A percentile compares a stretch with the other conserved stretches of the same genome.
These are phyloP conservation scores for Daphoenositta chrysoptera DNA, from an alignment of 2,113 vertebrate species.

Conservation along the genomic window DNA sequence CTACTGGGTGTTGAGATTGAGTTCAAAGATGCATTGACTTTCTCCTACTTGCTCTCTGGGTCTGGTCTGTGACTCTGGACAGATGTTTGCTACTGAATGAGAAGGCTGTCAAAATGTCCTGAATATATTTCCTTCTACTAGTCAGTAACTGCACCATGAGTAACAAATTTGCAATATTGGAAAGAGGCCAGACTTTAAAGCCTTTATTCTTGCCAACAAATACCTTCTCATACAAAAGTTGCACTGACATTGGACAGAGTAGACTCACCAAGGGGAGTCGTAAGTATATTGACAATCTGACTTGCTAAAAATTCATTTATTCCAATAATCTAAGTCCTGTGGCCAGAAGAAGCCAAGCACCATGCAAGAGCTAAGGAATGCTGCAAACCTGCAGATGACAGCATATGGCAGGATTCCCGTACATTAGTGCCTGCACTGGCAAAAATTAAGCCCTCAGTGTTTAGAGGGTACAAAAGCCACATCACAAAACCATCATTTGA, in stretches of 20 bases:
- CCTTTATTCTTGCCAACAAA: neutral
- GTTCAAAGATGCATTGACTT: neutral
- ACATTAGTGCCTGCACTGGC: neutral
- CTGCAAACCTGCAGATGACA: neutral
- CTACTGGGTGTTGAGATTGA: fast-evolving
- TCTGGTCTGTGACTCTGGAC: neutral
- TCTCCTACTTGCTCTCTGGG: neutral
- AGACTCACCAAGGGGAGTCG: neutral
- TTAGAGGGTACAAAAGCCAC: neutral
- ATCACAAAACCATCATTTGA: neutral
- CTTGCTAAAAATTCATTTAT: neutral
- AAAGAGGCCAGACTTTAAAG: neutral
- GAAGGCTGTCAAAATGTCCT: neutral
- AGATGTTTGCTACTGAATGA: neutral
- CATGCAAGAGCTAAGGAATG: neutral
- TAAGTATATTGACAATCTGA: neutral
- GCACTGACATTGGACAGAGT: neutral
- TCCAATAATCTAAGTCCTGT: neutral
- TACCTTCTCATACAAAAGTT: neutral
- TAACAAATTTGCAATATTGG: neutral
- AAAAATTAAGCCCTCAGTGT: neutral
- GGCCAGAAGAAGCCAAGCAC: neutral
- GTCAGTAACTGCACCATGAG: neutral
- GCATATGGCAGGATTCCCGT: neutral
- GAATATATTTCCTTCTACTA: neutral